phyloP scores from a whole-genome alignment of 2,888 invertebrate genomes.

The Patella ulyssiponensis region DNA sequence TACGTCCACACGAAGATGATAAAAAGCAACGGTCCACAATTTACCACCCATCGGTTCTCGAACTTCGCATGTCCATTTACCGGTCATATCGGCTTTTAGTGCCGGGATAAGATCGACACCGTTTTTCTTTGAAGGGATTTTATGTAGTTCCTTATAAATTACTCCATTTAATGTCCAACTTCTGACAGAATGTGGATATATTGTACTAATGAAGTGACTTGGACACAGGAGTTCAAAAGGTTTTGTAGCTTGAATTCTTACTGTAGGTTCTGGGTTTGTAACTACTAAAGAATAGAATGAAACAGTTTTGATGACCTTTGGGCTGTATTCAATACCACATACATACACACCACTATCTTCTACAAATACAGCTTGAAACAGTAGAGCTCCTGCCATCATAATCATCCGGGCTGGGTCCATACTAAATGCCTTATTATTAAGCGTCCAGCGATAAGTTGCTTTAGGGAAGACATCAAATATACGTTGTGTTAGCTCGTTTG shows the following conservation, averaged over 20 bases:
- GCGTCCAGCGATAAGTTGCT: conserved; percentile 10
- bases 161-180: conserved; percentile 14
- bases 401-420: conserved; percentile 19
- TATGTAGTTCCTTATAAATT: neutral
- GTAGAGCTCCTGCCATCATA: neutral
- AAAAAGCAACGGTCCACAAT: conserved; percentile 10
- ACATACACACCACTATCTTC: conserved; percentile 17
- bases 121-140: neutral
- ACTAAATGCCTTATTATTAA: conserved; percentile 3
- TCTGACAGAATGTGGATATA: neutral
- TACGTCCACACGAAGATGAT: neutral
- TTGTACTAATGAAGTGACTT: conserved; percentile 2
- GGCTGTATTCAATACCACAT: conserved; percentile 15
- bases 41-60: neutral
- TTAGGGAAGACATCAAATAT: neutral
- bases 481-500: neutral
- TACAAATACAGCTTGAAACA: neutral
- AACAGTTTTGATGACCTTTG: conserved; percentile 10
- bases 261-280: conserved; percentile 1
- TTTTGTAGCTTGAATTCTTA: neutral
- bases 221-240: conserved; percentile 2
- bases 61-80: conserved; percentile 16
- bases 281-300: conserved; percentile 13
- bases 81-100: neutral
- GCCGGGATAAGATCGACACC: neutral